Base-by-base conservation (phyloP, 2,888 invertebrate genomes). In the Panopea generosa region DNA sequence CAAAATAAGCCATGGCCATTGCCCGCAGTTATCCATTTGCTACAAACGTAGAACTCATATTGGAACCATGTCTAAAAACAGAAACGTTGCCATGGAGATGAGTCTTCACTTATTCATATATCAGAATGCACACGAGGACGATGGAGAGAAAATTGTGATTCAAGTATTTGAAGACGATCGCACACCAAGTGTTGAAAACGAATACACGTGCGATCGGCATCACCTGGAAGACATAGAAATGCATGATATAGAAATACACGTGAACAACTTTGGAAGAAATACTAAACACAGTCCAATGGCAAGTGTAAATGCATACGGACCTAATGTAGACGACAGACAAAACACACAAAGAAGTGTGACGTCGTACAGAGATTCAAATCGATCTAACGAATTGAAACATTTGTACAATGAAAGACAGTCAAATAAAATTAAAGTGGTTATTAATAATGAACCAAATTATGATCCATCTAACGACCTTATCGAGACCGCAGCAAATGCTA, bases 21-120 rank as follows among this genome's bases (percentile, higher is more conserved):
- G 87, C 67, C 87, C 87, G 1, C 82, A 85, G 50, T 62, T 83
- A 3, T 65, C 83, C 2, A 60, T 87, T 16, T 85, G 86, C 24
- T 87, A 83, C 60, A 71, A 70, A 29, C 70, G 83, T 18, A 43
- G 65, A 38, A 40, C n/a, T n/a, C 7, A 45, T 3, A 11, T 20
- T 2, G 7, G 60, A 9, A n/a, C 53, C 9, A 29, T 20, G 14
- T 38, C 56, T 16, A n/a, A n/a, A 3, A 38, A 47, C 26, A 9
- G 22, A 2, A 2, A 6, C 1, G 24, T 65, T 24, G 66, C 69
- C 24, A 69, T 78, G 14, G 87, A 86, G 59, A 71, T 87, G 38
- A 86, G 76, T 50, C 55, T 87, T 0, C 68, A 85, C 33, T 26
- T 86, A n/a, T 59, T 70, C n/a, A 65, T 84, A 1, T 84, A 76